Percentiles rank a stretch among this genome's conserved stretches.
Evolutionary conservation across 1,140 invertebrate species (phyloP).

Genomic region (Steinernema feltiae): DNA sequence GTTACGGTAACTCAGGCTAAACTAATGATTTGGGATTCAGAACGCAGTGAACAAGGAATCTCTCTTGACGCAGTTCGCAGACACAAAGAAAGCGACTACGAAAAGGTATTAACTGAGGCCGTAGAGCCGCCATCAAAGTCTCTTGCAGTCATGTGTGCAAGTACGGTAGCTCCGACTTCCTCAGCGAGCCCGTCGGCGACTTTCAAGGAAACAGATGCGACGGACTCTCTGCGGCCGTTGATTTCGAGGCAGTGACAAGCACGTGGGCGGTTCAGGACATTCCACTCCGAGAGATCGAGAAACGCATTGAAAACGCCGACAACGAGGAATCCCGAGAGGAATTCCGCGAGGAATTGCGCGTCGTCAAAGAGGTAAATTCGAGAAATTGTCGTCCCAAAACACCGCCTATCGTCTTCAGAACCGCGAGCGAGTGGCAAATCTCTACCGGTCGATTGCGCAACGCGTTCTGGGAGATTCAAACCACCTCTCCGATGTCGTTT

Average conservation of each 20-base stretch:
- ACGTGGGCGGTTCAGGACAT: neutral
- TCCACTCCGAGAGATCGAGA: slow-evolving; percentile 16
- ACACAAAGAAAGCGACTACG: slow-evolving; percentile 64
- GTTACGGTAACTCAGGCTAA: neutral
- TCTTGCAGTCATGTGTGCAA: slow-evolving; percentile 65
- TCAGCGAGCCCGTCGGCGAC: slow-evolving; percentile 49
- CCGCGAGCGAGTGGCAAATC: slow-evolving; percentile 20
- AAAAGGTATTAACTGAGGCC: too few species aligned
- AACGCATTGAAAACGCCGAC: neutral
- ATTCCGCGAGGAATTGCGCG: neutral
- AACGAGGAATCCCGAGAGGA: neutral
- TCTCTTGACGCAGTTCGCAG: slow-evolving; percentile 63
- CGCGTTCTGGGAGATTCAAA: neutral
- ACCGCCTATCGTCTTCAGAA: neutral
- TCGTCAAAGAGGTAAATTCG: slow-evolving; percentile 23
- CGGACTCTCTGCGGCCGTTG: too few species aligned
- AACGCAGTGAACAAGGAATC: slow-evolving; percentile 63
- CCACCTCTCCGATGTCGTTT: slow-evolving; percentile 14
- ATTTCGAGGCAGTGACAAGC: neutral
- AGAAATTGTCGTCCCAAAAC: neutral
- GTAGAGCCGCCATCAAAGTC: too few species aligned
- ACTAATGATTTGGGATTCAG: too few species aligned
- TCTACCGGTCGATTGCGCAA: neutral
- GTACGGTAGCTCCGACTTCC: slow-evolving; percentile 63
- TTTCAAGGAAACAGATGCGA: slow-evolving; percentile 47